phyloP scores from a whole-genome alignment of 2,888 invertebrate genomes.

The Uropetala carovei region DNA sequence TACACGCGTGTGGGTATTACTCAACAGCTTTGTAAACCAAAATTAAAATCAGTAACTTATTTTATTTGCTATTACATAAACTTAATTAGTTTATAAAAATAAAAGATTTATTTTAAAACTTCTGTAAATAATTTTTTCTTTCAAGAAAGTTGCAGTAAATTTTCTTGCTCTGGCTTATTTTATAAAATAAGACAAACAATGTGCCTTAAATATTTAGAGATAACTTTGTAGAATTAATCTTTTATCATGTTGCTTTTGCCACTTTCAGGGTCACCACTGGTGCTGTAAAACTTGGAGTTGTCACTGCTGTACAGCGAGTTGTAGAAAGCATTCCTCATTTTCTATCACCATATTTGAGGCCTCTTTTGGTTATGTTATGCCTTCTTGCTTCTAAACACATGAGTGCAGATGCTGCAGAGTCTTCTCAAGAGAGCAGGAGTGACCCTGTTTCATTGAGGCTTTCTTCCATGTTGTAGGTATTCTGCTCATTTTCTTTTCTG shows the following conservation, averaged over 20 bases:
- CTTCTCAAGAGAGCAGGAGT: not conserved
- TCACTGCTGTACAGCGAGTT: constrained; percentile 88
- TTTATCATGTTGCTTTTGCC: not conserved
- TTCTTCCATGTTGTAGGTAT: constrained; percentile 37
- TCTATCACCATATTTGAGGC: constrained; percentile 89
- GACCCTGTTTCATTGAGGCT: constrained; percentile 30
- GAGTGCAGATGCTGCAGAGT: not conserved
- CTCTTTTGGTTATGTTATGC: constrained; percentile 82
- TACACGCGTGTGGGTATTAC: no score
- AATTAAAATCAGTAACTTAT: no score
- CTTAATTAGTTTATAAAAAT: not conserved
- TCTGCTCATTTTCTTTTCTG: no score
- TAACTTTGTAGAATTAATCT: not conserved
- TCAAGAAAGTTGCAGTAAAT: no score
- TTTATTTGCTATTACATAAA: no score
- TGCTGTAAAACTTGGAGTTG: constrained; percentile 80
- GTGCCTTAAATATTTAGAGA: no score
- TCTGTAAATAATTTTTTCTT: not conserved
- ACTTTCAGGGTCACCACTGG: constrained; percentile 72
- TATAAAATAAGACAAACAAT: no score
- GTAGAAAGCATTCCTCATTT: constrained; percentile 89
- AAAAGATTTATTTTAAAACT: not conserved
- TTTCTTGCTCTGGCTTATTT: no score
- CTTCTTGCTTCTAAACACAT: constrained; percentile 73
- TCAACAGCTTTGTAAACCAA: no score